These are phyloP conservation scores for Sorex maritimensis DNA, from an alignment of 2,797 vertebrate genomes.

Conservation along the genomic window DNA sequence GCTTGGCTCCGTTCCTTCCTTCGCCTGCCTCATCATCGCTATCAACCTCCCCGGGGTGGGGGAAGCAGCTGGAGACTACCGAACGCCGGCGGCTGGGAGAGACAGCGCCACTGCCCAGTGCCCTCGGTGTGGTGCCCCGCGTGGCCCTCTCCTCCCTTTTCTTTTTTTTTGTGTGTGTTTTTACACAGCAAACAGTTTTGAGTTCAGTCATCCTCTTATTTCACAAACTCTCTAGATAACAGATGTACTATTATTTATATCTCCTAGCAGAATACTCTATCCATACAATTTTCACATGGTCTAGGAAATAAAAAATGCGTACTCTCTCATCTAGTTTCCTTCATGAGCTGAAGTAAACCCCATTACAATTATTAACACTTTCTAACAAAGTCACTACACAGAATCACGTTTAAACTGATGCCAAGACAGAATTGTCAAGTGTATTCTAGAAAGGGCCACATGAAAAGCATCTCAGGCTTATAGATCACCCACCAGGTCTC, in stretches of 20 bases:
- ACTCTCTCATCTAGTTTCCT: background rate
- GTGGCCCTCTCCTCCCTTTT: too few relatives aligned
- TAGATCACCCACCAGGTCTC: background rate
- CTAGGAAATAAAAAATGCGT: background rate
- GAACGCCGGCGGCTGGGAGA: too few relatives aligned
- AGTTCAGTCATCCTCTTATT: background rate
- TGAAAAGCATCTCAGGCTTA: background rate
- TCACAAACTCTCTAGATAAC: background rate
- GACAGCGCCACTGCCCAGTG: too few relatives aligned
- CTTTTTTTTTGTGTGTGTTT: too few relatives aligned
- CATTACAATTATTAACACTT: constrained; percentile 11
- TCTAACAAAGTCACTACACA: constrained; percentile 36
- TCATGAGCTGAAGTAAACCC: background rate
- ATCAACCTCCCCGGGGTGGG: too few relatives aligned
- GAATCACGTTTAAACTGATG: background rate
- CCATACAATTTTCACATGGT: constrained; percentile 19
- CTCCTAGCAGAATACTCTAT: background rate
- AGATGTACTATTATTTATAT: background rate
- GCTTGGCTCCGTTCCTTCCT: too few relatives aligned
- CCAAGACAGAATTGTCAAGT: background rate
- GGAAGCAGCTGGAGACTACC: too few relatives aligned
- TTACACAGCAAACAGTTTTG: constrained; percentile 25
- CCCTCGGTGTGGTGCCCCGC: too few relatives aligned
- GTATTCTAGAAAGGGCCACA: background rate
- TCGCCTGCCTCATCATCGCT: too few relatives aligned